Percentiles rank a stretch among this genome's conserved stretches.
Evolutionary conservation across 2,797 vertebrate genomes (phyloP).

Genomic region (Babyrousa celebensis): DNA sequence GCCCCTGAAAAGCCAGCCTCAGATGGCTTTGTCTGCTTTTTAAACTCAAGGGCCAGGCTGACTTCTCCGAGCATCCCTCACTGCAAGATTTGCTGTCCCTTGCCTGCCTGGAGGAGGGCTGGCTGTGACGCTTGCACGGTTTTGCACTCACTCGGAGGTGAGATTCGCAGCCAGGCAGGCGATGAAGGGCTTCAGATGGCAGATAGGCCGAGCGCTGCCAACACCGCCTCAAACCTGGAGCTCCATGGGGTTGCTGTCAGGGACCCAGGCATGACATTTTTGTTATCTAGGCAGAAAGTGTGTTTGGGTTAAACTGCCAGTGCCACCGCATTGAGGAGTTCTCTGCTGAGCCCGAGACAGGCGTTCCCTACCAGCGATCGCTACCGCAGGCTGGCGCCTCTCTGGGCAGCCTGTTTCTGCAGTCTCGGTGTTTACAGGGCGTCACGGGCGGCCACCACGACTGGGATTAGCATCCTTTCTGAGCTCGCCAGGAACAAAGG

Average conservation of each 20-base stretch:
- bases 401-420: conserved; percentile 72
- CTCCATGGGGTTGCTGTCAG: conserved; percentile 78
- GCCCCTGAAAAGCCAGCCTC: rapidly evolving
- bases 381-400: conserved; percentile 66
- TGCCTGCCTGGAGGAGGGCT: conserved; percentile 51
- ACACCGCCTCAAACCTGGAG: conserved; percentile 55
- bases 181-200: conserved; percentile 68
- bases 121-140: not conserved
- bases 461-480: conserved; percentile 62
- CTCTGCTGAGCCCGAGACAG: conserved; percentile 78
- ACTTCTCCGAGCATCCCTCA: too few relatives aligned
- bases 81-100: not conserved
- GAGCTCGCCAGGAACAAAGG: conserved; percentile 80
- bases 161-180: conserved; percentile 38
- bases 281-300: conserved; percentile 86
- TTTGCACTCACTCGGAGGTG: conserved; percentile 1
- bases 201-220: not conserved
- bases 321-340: conserved; percentile 78
- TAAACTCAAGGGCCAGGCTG: not conserved
- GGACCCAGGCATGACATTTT: conserved; percentile 62
- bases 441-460: conserved; percentile 47
- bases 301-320: conserved; percentile 86
- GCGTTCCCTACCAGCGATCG: conserved; percentile 68
- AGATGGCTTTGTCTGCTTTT: not conserved
- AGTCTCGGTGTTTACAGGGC: conserved; percentile 68